phyloP scores from a whole-genome alignment of 2,888 invertebrate species.

The Cerastis rubricosa region DNA sequence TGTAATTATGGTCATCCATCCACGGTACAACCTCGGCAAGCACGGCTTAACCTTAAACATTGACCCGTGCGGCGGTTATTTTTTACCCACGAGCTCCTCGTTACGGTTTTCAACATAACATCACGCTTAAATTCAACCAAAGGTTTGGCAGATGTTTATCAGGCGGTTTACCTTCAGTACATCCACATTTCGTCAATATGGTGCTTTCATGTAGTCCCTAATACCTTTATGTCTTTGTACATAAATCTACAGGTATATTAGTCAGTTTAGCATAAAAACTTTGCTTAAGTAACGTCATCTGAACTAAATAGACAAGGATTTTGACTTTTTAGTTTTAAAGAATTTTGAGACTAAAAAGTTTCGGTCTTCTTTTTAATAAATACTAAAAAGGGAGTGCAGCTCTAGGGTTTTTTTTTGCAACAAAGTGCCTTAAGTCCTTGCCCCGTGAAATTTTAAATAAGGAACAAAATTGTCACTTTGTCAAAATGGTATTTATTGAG shows the following conservation, averaged over 20 bases:
- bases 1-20: no score
- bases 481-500: neutral
- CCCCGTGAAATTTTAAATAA: constrained; percentile 9
- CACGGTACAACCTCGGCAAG: no score
- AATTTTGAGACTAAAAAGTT: constrained; percentile 6
- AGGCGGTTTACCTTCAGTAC: neutral
- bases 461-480: neutral
- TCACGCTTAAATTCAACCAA: neutral
- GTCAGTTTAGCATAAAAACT: neutral
- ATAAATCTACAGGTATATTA: neutral
- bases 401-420: constrained; percentile 24
- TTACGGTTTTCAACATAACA: neutral
- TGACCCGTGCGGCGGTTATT: no score
- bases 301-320: neutral
- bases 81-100: no score
- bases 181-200: neutral
- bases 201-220: neutral
- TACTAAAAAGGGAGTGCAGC: constrained; percentile 21
- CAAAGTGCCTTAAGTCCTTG: constrained; percentile 34
- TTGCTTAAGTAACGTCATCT: neutral
- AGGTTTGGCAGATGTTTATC: neutral
- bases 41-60: no score
- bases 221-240: no score
- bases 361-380: constrained; percentile 22
- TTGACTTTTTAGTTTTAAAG: neutral